Evolutionary conservation across 2,113 vertebrate species (phyloP).

Genomic region (Physeter macrocephalus): DNA sequence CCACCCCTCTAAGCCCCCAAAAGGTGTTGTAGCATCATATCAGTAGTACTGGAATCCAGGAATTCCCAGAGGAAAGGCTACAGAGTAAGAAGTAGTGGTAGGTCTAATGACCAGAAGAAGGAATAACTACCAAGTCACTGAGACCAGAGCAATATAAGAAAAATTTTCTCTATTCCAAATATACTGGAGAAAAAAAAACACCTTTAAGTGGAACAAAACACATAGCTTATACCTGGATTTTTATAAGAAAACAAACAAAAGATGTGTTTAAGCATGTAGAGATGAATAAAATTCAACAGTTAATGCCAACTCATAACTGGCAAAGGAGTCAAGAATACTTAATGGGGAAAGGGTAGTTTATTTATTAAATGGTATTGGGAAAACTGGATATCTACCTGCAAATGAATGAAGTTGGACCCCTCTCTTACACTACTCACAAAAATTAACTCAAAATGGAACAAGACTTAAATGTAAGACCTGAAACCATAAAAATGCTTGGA

Average conservation of each 20-base stretch:
- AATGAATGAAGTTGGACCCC: neutral
- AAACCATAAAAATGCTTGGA: too few relatives aligned
- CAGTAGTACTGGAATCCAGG: fast-evolving
- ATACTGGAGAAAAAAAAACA: neutral
- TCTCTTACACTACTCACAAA: neutral
- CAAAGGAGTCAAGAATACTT: neutral
- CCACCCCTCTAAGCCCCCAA: neutral
- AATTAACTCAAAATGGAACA: too few relatives aligned
- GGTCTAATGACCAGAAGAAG: neutral
- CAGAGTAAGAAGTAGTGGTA: neutral
- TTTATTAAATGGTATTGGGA: neutral
- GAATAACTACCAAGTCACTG: neutral
- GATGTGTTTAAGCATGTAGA: neutral
- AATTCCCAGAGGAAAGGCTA: neutral
- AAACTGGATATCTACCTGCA: neutral
- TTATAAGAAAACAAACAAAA: neutral
- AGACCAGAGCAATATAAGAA: neutral
- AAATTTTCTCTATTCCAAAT: neutral
- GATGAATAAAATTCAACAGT: neutral
- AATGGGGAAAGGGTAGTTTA: neutral
- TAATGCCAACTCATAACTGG: neutral
- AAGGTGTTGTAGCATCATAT: neutral
- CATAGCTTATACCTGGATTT: neutral
- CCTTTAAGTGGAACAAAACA: neutral
- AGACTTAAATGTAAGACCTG: too few relatives aligned